Conservation (phyloP, 2,797 vertebrate genomes). For the Macropodus opercularis region DNA sequence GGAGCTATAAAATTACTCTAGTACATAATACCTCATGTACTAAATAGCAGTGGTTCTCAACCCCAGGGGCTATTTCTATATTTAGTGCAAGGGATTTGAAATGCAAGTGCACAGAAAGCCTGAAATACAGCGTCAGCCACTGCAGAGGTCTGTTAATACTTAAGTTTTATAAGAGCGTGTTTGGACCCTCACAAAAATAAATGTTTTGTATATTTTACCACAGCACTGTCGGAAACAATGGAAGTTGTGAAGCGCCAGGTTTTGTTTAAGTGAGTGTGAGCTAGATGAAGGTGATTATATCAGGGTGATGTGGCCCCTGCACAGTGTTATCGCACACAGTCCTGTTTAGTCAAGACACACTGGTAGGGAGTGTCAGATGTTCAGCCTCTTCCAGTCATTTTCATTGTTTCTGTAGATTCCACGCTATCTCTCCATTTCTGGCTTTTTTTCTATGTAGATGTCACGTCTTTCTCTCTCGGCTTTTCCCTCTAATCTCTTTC, state of each 20-base stretch:
- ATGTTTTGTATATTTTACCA: conserved; percentile 16
- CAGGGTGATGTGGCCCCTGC: conserved; percentile 47
- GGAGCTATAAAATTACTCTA: conserved; percentile 44
- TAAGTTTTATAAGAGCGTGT: conserved; percentile 4
- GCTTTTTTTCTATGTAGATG: conserved; percentile 29
- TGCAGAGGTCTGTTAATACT: conserved; percentile 18
- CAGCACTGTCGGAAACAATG: conserved; percentile 8
- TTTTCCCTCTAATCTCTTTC: conserved; percentile 50
- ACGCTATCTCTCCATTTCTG: background rate
- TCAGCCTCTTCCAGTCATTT: conserved; percentile 12
- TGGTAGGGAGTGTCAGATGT: conserved; percentile 30
- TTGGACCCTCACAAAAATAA: conserved; percentile 1
- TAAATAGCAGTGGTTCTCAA: conserved; percentile 55
- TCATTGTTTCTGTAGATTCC: conserved; percentile 13
- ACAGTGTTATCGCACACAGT: conserved; percentile 55
- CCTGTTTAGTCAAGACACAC: conserved; percentile 52
- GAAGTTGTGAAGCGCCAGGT: conserved; percentile 25
- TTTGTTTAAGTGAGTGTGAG: conserved; percentile 11
- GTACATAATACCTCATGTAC: conserved; percentile 37
- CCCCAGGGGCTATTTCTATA: conserved; percentile 48
- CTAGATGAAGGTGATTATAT: conserved; percentile 35
- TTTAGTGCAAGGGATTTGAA: conserved; percentile 60
- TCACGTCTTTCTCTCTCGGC: conserved; percentile 34
- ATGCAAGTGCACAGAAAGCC: conserved; percentile 36
- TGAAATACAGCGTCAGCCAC: conserved; percentile 33